Evolutionary conservation across 2,113 vertebrate genomes (phyloP).

Genomic region (Caretta caretta): DNA sequence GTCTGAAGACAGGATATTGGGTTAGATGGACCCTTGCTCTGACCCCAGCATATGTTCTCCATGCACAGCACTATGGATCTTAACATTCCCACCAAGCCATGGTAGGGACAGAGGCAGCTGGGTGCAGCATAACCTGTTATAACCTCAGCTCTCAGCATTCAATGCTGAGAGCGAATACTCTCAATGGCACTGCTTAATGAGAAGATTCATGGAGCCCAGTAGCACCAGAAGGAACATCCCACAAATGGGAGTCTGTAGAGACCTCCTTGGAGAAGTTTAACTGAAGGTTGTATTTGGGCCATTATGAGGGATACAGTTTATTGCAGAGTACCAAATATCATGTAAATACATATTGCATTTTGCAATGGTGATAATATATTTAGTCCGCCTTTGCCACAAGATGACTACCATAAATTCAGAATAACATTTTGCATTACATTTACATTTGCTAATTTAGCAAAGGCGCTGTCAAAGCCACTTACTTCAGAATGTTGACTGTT

Average conservation of each 20-base stretch:
- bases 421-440: neutral
- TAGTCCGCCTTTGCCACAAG: neutral
- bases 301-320: rapidly evolving
- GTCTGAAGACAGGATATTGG: neutral
- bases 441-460: neutral
- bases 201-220: neutral
- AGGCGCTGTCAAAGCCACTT: neutral
- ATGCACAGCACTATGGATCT: neutral
- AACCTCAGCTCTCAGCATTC: neutral
- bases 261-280: neutral
- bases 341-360: rapidly evolving
- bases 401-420: rapidly evolving
- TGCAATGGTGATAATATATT: rapidly evolving
- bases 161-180: neutral
- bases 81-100: neutral
- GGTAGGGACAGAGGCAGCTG: rapidly evolving
- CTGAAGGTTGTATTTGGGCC: neutral
- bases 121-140: neutral
- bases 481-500: neutral
- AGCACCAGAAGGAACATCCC: neutral
- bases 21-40: neutral
- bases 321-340: rapidly evolving
- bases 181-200: neutral
- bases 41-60: neutral
- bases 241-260: neutral